A percentile compares a stretch with the other conserved stretches of the same genome.
Evolutionary conservation across 2,797 vertebrate genomes (phyloP).

Genomic region (Darevskia nairensis): DNA sequence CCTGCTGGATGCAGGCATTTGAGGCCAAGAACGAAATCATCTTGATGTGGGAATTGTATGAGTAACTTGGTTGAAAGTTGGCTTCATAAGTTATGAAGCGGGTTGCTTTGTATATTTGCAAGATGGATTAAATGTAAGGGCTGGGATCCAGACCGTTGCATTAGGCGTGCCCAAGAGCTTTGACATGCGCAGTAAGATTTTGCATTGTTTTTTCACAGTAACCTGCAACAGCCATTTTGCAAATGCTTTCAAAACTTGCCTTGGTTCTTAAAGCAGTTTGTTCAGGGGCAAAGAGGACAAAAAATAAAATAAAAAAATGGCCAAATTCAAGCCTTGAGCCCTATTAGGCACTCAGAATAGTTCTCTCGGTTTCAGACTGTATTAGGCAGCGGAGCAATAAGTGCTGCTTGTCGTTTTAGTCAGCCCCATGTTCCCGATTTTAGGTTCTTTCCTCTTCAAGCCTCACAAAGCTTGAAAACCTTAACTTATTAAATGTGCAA

Average conservation of each 20-base stretch:
- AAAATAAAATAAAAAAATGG: no score
- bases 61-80: background rate
- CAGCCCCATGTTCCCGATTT: background rate
- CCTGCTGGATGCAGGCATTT: constrained; percentile 20
- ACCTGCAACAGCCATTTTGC: no score
- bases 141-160: background rate
- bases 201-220: no score
- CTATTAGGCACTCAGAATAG: background rate
- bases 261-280: background rate
- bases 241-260: background rate
- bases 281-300: background rate
- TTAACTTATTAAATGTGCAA: background rate
- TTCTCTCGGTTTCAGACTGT: background rate
- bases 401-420: background rate
- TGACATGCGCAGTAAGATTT: background rate
- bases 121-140: constrained; percentile 35
- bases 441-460: background rate
- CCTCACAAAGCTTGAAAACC: no score
- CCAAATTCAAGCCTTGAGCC: background rate
- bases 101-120: constrained; percentile 32
- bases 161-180: background rate
- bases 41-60: background rate
- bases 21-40: background rate
- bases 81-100: constrained; percentile 1
- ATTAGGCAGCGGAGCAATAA: background rate